Evolutionary conservation across 2,113 vertebrate genomes (phyloP).

Genomic region (Pedetes capensis): DNA sequence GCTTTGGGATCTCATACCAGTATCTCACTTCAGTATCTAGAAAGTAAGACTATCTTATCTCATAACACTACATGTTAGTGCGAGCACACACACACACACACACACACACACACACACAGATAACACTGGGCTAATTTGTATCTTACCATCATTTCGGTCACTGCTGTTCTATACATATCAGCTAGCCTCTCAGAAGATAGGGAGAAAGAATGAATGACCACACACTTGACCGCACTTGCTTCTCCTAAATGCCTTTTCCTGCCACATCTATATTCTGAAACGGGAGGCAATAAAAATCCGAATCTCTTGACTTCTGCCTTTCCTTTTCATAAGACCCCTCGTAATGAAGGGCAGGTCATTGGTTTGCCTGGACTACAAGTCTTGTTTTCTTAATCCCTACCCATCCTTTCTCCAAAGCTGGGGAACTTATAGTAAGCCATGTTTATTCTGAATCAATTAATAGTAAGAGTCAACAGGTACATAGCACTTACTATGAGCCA

Average conservation of each 20-base stretch:
- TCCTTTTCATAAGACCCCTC: not conserved
- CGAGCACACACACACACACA: not conserved
- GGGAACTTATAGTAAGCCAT: not conserved
- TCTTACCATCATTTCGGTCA: not conserved
- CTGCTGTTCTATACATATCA: not conserved
- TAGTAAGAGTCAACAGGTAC: not conserved
- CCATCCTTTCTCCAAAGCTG: not conserved
- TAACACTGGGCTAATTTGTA: not conserved
- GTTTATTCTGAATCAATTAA: not conserved
- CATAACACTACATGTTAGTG: no score
- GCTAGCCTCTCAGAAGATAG: not conserved
- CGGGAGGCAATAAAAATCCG: not conserved
- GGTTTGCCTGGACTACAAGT: not conserved
- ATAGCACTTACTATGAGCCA: fast-evolving
- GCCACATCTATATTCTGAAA: not conserved
- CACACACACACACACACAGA: not conserved
- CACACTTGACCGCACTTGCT: fast-evolving
- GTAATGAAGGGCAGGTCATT: not conserved
- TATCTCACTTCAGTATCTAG: no score
- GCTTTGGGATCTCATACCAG: not conserved
- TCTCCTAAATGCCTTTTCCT: not conserved
- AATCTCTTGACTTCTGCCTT: not conserved
- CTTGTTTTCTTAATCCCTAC: not conserved
- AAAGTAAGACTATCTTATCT: not conserved
- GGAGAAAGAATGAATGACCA: not conserved